Percentiles rank a stretch among this genome's conserved stretches.
Evolutionary conservation across 2,797 vertebrate species (phyloP).

Genomic region (Mormyrops attenuatus): DNA sequence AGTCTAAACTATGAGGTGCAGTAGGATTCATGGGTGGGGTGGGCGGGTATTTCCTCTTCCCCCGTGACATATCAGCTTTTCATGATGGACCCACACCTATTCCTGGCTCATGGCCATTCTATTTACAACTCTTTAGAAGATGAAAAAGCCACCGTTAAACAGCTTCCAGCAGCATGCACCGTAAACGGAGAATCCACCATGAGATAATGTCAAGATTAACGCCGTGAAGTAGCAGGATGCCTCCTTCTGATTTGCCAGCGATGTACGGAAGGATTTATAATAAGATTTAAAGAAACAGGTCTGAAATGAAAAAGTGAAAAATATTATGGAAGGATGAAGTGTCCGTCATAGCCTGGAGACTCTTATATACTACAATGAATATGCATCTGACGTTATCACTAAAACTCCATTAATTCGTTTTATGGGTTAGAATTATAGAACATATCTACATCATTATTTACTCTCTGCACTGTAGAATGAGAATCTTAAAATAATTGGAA

Average conservation of each 20-base stretch:
- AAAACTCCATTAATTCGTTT: background rate
- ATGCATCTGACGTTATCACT: background rate
- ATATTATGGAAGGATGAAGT: background rate
- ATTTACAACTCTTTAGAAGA: constrained; percentile 28
- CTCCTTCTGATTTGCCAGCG: background rate
- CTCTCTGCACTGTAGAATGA: background rate
- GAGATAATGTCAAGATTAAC: background rate
- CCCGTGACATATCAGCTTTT: constrained; percentile 40
- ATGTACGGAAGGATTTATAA: background rate
- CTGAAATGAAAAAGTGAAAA: background rate
- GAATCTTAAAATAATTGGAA: background rate
- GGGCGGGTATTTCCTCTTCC: constrained; percentile 26
- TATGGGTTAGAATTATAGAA: background rate
- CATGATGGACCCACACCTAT: constrained; percentile 36
- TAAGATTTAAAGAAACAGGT: background rate
- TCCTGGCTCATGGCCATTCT: constrained; percentile 32
- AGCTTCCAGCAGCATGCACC: no score
- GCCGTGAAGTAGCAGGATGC: background rate
- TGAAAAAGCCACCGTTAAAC: constrained; percentile 2
- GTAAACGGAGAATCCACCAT: background rate
- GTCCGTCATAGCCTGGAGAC: background rate
- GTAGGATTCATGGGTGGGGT: constrained; percentile 19
- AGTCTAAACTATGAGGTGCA: constrained; percentile 27
- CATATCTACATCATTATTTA: background rate
- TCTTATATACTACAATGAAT: background rate